Evolutionary conservation across 2,113 vertebrate genomes (phyloP).

Genomic region (Tetrax tetrax): DNA sequence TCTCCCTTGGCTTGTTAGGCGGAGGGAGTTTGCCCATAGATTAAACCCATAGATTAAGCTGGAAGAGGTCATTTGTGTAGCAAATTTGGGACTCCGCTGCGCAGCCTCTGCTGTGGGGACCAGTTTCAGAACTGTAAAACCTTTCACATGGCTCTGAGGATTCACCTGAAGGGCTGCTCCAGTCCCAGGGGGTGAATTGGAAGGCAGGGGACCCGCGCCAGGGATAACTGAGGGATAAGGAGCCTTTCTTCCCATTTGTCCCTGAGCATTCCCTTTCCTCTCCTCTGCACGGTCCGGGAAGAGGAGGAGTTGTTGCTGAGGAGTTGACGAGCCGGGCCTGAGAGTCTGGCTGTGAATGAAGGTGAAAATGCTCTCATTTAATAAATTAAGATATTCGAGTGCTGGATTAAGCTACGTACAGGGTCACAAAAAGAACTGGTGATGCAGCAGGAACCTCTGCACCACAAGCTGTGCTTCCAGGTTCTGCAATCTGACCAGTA

Average conservation of each 20-base stretch:
- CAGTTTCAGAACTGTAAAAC: not conserved
- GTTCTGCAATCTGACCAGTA: not conserved
- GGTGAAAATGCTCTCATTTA: not conserved
- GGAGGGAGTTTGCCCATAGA: not conserved
- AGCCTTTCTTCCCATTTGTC: accelerated
- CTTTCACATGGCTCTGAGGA: accelerated
- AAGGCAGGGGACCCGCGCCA: not conserved
- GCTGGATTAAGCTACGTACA: not conserved
- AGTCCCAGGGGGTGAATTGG: accelerated
- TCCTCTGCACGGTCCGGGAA: not conserved
- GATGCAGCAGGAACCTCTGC: not conserved
- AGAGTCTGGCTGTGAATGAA: not conserved
- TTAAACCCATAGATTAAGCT: not conserved
- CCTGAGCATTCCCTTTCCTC: not conserved
- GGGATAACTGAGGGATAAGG: not conserved
- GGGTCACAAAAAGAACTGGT: not conserved
- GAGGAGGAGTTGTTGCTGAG: not conserved
- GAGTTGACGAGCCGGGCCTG: not conserved
- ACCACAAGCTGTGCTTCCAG: not conserved
- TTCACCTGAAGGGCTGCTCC: not conserved
- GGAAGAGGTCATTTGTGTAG: not conserved
- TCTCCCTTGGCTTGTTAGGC: not conserved
- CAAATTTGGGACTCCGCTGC: not conserved
- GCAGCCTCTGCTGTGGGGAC: not conserved
- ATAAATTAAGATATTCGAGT: not conserved